These are phyloP conservation scores for Tinea trinotella DNA, from an alignment of 2,888 invertebrate genomes.

Conservation along the genomic window DNA sequence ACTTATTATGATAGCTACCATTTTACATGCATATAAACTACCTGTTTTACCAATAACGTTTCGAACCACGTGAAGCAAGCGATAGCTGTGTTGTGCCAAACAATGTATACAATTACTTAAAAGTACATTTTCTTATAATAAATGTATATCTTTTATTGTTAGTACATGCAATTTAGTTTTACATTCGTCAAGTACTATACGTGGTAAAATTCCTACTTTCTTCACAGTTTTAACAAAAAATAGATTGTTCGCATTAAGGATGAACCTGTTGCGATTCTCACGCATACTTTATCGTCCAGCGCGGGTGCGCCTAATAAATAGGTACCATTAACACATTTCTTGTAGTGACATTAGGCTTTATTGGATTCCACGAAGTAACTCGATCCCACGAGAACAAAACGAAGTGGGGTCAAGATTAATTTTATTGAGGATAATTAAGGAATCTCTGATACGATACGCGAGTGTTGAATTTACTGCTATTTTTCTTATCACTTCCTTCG, in stretches of 20 bases:
- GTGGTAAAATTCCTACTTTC: not conserved
- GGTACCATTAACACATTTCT: constrained; percentile 53
- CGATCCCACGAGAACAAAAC: constrained; percentile 37
- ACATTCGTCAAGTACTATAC: not conserved
- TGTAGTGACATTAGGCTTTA: constrained; percentile 53
- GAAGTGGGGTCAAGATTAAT: constrained; percentile 36
- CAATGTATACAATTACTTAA: not conserved
- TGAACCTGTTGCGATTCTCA: constrained; percentile 28
- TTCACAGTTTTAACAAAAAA: not conserved
- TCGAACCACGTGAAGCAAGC: not conserved
- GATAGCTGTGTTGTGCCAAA: not conserved
- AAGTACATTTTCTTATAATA: not conserved
- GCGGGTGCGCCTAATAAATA: constrained; percentile 40
- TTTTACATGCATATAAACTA: not conserved
- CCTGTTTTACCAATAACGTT: not conserved
- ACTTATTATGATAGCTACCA: not conserved
- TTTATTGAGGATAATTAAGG: constrained; percentile 30
- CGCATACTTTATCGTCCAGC: constrained; percentile 24
- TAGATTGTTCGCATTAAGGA: not conserved
- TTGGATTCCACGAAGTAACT: constrained; percentile 46
- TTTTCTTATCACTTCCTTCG: not conserved
- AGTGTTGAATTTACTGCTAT: not conserved
- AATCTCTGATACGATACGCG: constrained; percentile 19
- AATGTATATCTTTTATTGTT: not conserved
- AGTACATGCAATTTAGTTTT: not conserved